Base-by-base conservation (phyloP, 30 jellyfish, hydroid and myxozoan genomes). In the Turritopsis dohrnii region DNA sequence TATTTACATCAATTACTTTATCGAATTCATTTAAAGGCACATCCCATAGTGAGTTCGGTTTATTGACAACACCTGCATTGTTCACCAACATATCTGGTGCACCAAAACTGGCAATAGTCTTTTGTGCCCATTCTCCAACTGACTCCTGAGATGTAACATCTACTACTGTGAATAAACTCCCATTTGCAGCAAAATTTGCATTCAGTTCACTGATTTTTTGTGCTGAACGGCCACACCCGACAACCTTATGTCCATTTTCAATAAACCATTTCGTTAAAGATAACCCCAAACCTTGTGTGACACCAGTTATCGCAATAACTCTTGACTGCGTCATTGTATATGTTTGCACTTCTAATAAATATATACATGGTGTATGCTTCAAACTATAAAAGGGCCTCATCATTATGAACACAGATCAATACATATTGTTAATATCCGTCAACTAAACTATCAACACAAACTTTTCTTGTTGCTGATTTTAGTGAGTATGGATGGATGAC, bases 171-270 rank as follows among this genome's bases (percentile, higher is more conserved):
- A 90, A 86, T 9, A 52, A 81, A 76, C 76, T 66, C 75, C 60
- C 74, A 4, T 66, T 86, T 1, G 22, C 72, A 26, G 28, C 65
- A 20, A 22, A 53, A 7, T 84, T 28, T 65, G 76, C 65, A 24
- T 90, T 90, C 84, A 90, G 52, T 16, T 72, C 81, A 7, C 65
- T 87, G 74, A 90, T 83, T 65, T 79, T 53, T 1, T 85, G 71
- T 66, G 53, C 29, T 24, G 73, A 83, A 77, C 97, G 77, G 1
- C 97, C 95, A 79, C 97, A 90, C 18, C 97, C 97, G 71, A 85
- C 65, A 9, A 90, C 97, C 16, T 65, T 66, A 29, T 90, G 97
- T 18, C 92, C 76, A 16, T 28, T 52, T 25, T 79, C 76, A 1
- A 75, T 52, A 72, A 81, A 90, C 65, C 82, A 83, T 52, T 86